These are phyloP conservation scores for Phainopepla nitens DNA, from an alignment of 2,113 vertebrate species.

Conservation along the genomic window DNA sequence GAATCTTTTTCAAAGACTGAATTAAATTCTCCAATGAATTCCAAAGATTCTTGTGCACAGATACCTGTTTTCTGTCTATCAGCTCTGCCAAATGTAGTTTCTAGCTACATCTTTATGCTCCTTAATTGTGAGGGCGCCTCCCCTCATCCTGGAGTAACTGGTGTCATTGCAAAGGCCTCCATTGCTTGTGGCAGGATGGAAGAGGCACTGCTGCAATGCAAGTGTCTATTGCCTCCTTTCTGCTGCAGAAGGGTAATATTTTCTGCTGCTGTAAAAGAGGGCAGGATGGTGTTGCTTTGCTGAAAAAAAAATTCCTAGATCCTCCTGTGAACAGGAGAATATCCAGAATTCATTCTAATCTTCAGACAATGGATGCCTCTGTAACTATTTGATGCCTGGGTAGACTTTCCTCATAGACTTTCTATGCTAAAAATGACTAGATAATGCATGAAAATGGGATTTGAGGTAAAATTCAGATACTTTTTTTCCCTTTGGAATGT, in stretches of 20 bases:
- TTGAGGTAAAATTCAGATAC: not conserved
- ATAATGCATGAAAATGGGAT: not conserved
- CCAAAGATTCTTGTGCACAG: not conserved
- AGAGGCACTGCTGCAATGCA: not conserved
- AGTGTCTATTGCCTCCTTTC: conserved; percentile 16
- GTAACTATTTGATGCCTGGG: not conserved
- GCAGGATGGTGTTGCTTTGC: not conserved
- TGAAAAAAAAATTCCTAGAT: not conserved
- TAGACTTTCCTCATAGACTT: not conserved
- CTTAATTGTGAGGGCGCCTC: not conserved
- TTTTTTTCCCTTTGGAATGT: not conserved
- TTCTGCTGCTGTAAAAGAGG: not conserved
- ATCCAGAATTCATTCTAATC: not conserved
- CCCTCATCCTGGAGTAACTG: not conserved
- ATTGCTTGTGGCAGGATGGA: not conserved
- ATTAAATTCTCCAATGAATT: not conserved
- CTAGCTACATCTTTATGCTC: not conserved
- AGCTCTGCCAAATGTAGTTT: not conserved
- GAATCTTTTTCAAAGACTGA: not conserved
- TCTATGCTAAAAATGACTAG: not conserved
- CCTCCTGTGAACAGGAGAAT: not conserved
- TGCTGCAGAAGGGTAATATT: not conserved
- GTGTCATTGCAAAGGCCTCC: not conserved
- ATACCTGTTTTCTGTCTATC: not conserved
- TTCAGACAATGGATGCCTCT: not conserved